These are phyloP conservation scores for Dryobota labecula DNA, from an alignment of 2,888 invertebrate species.

Conservation along the genomic window DNA sequence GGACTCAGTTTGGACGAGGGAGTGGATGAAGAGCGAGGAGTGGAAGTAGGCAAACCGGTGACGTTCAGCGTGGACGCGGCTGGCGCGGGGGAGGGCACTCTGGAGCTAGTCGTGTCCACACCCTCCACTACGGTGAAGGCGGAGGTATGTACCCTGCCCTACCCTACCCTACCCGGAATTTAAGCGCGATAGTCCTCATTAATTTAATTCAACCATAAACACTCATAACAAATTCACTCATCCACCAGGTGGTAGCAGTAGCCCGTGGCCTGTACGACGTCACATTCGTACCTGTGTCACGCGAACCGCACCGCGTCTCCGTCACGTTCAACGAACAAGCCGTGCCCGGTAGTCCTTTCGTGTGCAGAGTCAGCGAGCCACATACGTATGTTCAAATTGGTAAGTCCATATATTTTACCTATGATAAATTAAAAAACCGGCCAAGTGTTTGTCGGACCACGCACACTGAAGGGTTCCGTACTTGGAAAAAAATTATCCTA, in stretches of 20 bases:
- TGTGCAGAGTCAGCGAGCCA: conserved; percentile 94
- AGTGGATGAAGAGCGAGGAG: conserved; percentile 85
- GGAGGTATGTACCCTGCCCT: conserved; percentile 91
- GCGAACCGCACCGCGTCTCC: conserved; percentile 97
- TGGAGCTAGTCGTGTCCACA: conserved; percentile 97
- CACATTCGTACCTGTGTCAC: conserved; percentile 97
- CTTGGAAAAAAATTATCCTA: too few species aligned
- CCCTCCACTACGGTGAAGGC: conserved; percentile 96
- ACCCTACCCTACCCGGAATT: too few species aligned
- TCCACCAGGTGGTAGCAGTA: conserved; percentile 94
- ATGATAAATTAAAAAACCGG: not conserved
- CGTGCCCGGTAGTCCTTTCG: conserved; percentile 97
- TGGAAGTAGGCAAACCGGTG: conserved; percentile 95
- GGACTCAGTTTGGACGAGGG: conserved; percentile 87
- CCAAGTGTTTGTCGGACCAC: too few species aligned
- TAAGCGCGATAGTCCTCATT: too few species aligned
- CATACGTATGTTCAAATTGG: conserved; percentile 94
- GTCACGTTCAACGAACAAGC: conserved; percentile 98
- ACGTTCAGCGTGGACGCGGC: conserved; percentile 98
- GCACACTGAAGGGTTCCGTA: too few species aligned
- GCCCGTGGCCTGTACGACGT: conserved; percentile 98
- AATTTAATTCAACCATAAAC: not conserved
- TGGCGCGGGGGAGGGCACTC: conserved; percentile 97
- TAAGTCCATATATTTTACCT: conserved; percentile 61
- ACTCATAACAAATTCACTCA: not conserved